A percentile compares a stretch with the other conserved stretches of the same genome.
phyloP scores from a whole-genome alignment of 2,113 vertebrate genomes.

The Rhinolophus ferrumequinum region DNA sequence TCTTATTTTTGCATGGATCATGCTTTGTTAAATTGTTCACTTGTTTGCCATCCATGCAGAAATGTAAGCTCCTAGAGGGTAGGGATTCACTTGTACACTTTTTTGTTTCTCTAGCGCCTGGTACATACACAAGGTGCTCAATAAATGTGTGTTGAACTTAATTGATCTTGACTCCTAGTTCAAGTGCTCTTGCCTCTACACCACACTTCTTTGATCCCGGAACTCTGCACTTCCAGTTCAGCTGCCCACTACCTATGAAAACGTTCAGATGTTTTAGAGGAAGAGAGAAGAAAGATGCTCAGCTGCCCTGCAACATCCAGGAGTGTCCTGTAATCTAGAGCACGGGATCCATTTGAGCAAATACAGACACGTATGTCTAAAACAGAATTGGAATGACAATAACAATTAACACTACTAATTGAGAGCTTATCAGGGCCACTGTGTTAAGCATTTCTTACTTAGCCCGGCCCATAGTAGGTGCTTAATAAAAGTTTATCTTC shows the following conservation, averaged over 20 bases:
- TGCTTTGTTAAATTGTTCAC: neutral
- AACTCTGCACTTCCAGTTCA: neutral
- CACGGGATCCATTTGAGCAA: neutral
- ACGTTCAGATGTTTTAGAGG: neutral
- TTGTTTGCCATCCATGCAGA: neutral
- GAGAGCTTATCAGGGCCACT: neutral
- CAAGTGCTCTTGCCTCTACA: neutral
- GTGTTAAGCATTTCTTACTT: neutral
- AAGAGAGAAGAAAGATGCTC: neutral
- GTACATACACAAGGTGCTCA: neutral
- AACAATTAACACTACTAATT: neutral
- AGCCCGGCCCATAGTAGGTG: neutral
- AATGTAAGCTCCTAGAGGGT: neutral
- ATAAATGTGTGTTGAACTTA: constrained; percentile 31
- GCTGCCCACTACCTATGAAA: neutral
- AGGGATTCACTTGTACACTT: neutral
- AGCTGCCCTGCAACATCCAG: neutral
- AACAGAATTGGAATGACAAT: neutral
- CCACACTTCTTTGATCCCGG: neutral
- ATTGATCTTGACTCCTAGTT: neutral
- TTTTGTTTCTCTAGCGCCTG: neutral
- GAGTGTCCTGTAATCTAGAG: neutral
- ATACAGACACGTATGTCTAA: neutral
- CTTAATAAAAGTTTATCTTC: neutral
- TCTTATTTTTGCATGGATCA: neutral